Percentiles rank a stretch among this genome's conserved stretches.
These are phyloP conservation scores for Lota lota DNA, from an alignment of 2,113 vertebrate genomes.

Conservation along the genomic window DNA sequence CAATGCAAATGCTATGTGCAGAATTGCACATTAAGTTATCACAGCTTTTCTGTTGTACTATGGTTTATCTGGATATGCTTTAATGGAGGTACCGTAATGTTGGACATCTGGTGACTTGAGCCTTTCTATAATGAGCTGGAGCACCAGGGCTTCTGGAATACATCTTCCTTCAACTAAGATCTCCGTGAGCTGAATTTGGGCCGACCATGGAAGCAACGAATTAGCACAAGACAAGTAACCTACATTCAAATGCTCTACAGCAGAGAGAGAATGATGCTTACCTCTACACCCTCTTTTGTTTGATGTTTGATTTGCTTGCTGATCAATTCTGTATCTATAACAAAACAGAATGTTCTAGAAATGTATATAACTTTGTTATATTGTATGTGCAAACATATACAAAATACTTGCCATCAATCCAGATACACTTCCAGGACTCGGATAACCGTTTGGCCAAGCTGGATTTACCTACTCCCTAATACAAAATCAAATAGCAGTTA, in stretches of 20 bases:
- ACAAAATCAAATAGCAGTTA: conserved; percentile 42
- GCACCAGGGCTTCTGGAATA: conserved; percentile 80
- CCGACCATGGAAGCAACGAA: neutral
- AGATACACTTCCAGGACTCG: conserved; percentile 82
- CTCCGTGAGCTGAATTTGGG: conserved; percentile 71
- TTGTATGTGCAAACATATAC: neutral
- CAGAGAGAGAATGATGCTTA: conserved; percentile 43
- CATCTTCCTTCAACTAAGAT: conserved; percentile 77
- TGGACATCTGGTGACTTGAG: conserved; percentile 80
- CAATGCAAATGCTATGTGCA: neutral
- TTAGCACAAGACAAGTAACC: neutral
- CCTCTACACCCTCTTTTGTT: conserved; percentile 78
- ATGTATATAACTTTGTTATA: neutral
- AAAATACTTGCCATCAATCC: conserved; percentile 82
- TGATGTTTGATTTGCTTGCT: conserved; percentile 69
- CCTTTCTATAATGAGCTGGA: conserved; percentile 79
- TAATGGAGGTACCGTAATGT: conserved; percentile 82
- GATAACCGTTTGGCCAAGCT: conserved; percentile 82
- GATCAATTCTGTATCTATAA: conserved; percentile 81
- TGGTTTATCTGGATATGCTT: neutral
- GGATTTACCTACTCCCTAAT: conserved; percentile 89
- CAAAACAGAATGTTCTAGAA: conserved; percentile 12
- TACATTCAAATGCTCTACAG: neutral
- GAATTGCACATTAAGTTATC: neutral
- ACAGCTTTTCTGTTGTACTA: neutral